Base-by-base conservation (phyloP, 2,888 invertebrate genomes). In the Petrophora chlorosata region DNA sequence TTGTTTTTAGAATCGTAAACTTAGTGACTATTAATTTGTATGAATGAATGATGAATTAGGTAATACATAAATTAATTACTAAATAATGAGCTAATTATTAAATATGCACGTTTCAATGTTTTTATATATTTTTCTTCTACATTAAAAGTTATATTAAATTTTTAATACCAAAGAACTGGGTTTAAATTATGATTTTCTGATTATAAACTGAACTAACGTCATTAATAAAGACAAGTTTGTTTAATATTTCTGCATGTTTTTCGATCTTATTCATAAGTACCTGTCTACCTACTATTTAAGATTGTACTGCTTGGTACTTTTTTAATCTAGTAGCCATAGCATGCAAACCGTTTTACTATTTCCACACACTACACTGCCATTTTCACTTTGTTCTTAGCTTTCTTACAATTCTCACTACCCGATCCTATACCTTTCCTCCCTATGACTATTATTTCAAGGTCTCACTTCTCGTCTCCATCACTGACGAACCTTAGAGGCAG, bases 211-310 rank as follows among this genome's bases (percentile, higher is more conserved):
- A n/a, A n/a, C n/a, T n/a, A n/a, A n/a, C n/a, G n/a, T n/a, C n/a
- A n/a, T n/a, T n/a, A n/a, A n/a, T n/a, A n/a, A n/a, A n/a, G 2
- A 15, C 9, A 19, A 30, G 10, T 14, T 35, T n/a, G n/a, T n/a
- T 1, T 19, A 23, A 32, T 9, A 26, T 39, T 23, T 39, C 14
- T 43, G 58, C 58, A 58, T 50, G 58, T 22, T 26, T 50, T 36
- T 4, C 14, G 5, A 23, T 29, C 29, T 23, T 1, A 14, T 26
- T 30, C 26, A 14, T 41, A 16, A 22, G 33, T 30, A 14, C 10
- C 1, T 36, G 17, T 42, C 17, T 32, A 40, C 22, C 10, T 8
- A n/a, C n/a, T 23, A 19, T 32, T 23, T 19, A 17, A 33, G 3
- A 35, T 36, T 39, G 22, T 45, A 45, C 26, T 38, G 52, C 49